Evolutionary conservation across 2,888 invertebrate genomes (phyloP).

Genomic region (Phyllotreta striolata): DNA sequence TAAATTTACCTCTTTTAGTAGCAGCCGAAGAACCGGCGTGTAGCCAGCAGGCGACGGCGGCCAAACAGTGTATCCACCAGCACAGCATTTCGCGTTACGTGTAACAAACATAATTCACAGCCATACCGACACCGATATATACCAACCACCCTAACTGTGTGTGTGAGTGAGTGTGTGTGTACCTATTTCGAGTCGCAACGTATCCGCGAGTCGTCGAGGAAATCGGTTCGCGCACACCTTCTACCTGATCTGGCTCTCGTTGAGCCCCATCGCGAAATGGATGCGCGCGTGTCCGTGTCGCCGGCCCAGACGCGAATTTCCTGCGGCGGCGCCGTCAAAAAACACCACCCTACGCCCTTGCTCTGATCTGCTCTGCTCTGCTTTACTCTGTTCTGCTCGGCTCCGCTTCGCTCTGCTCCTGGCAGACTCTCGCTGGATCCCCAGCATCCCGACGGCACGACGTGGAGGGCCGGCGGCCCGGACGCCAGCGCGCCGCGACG

Average conservation of each 20-base stretch:
- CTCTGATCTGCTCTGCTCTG: conserved; percentile 51
- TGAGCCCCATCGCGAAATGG: conserved; percentile 57
- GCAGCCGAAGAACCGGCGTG: conserved; percentile 51
- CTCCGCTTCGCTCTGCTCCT: conserved; percentile 46
- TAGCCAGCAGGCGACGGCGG: conserved; percentile 51
- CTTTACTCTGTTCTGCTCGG: conserved; percentile 43
- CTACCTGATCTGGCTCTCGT: conserved; percentile 55
- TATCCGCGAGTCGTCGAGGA: conserved; percentile 30
- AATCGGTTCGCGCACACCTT: conserved; percentile 52
- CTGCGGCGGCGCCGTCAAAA: conserved; percentile 49
- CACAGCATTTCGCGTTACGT: conserved; percentile 58
- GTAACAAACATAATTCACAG: conserved; percentile 59
- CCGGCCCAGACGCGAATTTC: conserved; percentile 51
- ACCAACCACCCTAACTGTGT: no score
- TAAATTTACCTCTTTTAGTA: conserved; percentile 58
- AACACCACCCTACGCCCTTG: conserved; percentile 34
- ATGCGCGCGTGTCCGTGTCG: conserved; percentile 49
- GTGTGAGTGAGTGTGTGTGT: conserved; percentile 7
- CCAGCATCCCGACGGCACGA: conserved; percentile 45
- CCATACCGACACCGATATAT: conserved; percentile 50
- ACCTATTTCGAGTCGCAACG: conserved; percentile 29
- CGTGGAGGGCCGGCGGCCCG: conserved; percentile 37
- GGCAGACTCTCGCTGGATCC: conserved; percentile 46
- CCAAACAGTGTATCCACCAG: conserved; percentile 57
- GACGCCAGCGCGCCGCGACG: conserved; percentile 11